A percentile compares a stretch with the other conserved stretches of the same genome.
Evolutionary conservation across 2,797 vertebrate genomes (phyloP).

Genomic region (Crocodylus rhombifer): DNA sequence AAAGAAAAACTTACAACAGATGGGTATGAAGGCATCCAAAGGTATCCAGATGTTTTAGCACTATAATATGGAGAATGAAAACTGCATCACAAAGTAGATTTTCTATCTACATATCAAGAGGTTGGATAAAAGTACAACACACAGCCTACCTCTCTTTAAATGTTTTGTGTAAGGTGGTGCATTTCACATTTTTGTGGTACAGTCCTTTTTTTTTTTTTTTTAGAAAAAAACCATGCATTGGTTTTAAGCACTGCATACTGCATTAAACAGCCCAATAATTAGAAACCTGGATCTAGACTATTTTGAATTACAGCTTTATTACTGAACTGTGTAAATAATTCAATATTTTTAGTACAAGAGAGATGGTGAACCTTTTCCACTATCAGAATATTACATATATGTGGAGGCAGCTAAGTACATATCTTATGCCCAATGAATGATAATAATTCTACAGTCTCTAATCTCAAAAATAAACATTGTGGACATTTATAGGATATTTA

Average conservation of each 20-base stretch:
- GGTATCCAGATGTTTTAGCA: constrained; percentile 12
- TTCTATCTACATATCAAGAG: not conserved
- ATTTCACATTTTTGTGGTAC: not conserved
- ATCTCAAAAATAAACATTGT: not conserved
- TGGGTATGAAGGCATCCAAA: constrained; percentile 5
- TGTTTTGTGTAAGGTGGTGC: not conserved
- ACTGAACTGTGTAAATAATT: no score
- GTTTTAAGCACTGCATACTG: not conserved
- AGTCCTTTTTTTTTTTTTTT: not conserved
- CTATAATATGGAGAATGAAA: not conserved
- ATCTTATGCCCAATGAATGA: not conserved
- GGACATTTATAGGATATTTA: not conserved
- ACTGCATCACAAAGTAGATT: not conserved
- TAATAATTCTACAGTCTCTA: not conserved
- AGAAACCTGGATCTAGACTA: constrained; percentile 9
- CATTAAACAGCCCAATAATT: not conserved
- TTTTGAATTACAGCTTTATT: not conserved
- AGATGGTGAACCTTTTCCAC: not conserved
- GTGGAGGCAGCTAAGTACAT: constrained; percentile 9
- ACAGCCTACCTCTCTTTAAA: not conserved
- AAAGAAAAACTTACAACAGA: constrained; percentile 27
- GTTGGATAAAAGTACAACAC: not conserved
- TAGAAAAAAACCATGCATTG: not conserved
- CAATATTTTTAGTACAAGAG: no score
- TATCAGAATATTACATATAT: not conserved